Conservation (phyloP, 2,113 vertebrate genomes). For the Paradoxurus hermaphroditus region DNA sequence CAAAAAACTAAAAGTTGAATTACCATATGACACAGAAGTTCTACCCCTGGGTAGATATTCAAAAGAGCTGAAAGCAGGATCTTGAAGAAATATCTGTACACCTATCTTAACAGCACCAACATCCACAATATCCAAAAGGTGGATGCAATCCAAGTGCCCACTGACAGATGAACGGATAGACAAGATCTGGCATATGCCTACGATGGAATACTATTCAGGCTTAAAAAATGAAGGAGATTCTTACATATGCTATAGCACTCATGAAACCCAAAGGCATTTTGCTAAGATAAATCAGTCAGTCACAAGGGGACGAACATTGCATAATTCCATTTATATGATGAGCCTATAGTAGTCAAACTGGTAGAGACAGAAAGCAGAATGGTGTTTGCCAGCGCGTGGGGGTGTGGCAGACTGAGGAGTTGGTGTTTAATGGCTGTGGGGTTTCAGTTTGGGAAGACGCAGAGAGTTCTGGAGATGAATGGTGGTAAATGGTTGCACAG, state of each 20-base stretch:
- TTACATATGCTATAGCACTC: not conserved
- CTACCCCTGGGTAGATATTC: not conserved
- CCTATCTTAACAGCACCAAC: not conserved
- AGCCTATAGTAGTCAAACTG: not conserved
- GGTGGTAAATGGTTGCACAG: not conserved
- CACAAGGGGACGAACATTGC: not conserved
- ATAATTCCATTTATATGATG: not conserved
- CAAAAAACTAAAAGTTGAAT: not conserved
- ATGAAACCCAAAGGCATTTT: not conserved
- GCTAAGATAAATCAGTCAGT: not conserved
- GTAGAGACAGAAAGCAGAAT: not conserved
- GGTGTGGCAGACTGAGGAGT: not conserved
- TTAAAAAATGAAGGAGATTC: not conserved
- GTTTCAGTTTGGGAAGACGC: not conserved
- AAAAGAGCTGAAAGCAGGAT: not conserved
- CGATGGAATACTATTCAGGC: not conserved
- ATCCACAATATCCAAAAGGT: not conserved
- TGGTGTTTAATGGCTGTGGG: not conserved
- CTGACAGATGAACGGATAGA: not conserved
- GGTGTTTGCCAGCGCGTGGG: not conserved
- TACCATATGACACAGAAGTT: not conserved
- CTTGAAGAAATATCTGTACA: not conserved
- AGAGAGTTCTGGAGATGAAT: not conserved
- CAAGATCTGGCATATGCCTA: not conserved
- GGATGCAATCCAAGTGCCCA: not conserved